A percentile compares a stretch with the other conserved stretches of the same genome.
These are phyloP conservation scores for Cyprinodon variegatus DNA, from an alignment of 2,113 vertebrate genomes.

Conservation along the genomic window DNA sequence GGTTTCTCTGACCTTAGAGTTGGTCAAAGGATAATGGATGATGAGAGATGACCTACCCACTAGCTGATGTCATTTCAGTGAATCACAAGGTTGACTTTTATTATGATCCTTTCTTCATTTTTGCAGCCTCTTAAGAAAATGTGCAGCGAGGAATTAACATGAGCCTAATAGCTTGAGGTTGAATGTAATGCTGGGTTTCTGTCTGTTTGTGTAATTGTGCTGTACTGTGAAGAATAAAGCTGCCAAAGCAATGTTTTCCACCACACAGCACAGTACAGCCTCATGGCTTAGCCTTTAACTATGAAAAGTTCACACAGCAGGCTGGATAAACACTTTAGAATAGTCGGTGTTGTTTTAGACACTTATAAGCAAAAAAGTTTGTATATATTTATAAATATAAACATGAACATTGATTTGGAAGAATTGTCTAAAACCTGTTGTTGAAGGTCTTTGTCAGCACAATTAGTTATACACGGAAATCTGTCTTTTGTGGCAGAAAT, in stretches of 20 bases:
- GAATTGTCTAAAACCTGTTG: not conserved
- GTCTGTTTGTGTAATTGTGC: conserved; percentile 4
- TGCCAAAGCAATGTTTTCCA: conserved; percentile 19
- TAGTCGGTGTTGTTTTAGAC: not conserved
- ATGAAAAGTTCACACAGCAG: conserved; percentile 13
- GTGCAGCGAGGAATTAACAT: not conserved
- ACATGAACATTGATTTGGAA: not conserved
- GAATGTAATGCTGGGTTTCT: conserved; percentile 5
- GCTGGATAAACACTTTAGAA: not conserved
- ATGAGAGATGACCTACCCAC: conserved; percentile 37
- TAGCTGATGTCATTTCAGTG: conserved; percentile 21
- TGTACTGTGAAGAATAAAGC: conserved; percentile 3
- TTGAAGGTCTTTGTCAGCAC: too few species aligned
- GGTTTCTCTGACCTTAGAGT: conserved; percentile 38
- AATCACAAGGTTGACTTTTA: conserved; percentile 15
- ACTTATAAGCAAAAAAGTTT: not conserved
- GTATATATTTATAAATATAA: not conserved
- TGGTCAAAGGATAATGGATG: conserved; percentile 25
- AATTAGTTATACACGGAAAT: too few species aligned
- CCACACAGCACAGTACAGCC: conserved; percentile 23
- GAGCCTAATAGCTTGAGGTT: not conserved
- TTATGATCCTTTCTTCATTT: conserved; percentile 18
- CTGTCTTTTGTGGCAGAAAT: too few species aligned
- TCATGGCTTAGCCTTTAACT: conserved; percentile 8
- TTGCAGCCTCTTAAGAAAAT: conserved; percentile 27